Percentiles rank a stretch among this genome's conserved stretches.
Evolutionary conservation across 2,888 invertebrate species (phyloP).

Genomic region (Brachypterus glaber): DNA sequence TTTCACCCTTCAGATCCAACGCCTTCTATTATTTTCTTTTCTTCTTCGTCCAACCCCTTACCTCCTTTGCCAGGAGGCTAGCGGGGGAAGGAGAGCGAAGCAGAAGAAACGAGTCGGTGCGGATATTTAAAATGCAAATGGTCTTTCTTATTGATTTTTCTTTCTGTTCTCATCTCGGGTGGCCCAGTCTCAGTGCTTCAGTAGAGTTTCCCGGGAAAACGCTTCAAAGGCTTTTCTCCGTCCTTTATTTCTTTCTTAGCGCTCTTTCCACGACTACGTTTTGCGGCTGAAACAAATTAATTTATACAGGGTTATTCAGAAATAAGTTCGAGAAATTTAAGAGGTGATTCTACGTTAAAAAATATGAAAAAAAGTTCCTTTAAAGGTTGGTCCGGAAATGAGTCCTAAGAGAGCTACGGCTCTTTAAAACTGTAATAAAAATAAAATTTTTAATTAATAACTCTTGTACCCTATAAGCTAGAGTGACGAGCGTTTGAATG

Average conservation of each 20-base stretch:
- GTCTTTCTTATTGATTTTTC: slow-evolving; percentile 34
- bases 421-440: no score
- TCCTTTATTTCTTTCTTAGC: not conserved
- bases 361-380: no score
- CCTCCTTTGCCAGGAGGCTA: not conserved
- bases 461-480: no score
- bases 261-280: slow-evolving; percentile 13
- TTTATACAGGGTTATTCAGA: no score
- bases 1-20: no score
- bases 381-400: no score
- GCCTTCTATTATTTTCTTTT: not conserved
- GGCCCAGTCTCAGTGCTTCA: not conserved
- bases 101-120: not conserved
- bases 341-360: no score
- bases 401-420: no score
- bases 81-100: not conserved
- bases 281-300: no score
- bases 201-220: slow-evolving; percentile 4
- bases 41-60: not conserved
- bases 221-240: not conserved
- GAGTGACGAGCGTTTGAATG: no score
- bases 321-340: no score
- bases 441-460: no score
- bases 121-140: slow-evolving; percentile 33
- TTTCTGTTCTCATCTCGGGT: slow-evolving; percentile 11